A percentile compares a stretch with the other conserved stretches of the same genome.
Conservation (phyloP, 2,113 vertebrate genomes). For the Phylloscopus whistleri region DNA sequence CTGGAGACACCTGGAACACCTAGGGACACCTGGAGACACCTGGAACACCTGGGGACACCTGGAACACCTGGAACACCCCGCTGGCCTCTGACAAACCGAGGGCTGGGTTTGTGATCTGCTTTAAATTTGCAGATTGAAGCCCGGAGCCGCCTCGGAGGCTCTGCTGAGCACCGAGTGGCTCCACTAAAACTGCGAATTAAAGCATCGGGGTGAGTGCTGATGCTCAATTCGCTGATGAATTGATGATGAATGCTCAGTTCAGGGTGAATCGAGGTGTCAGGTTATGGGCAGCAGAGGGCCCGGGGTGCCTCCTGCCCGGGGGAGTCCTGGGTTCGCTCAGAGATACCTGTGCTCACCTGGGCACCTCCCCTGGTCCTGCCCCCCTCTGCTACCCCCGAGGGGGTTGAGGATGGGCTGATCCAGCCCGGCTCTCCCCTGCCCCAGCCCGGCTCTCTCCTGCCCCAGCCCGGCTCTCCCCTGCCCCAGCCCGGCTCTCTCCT, state of each 20-base stretch:
- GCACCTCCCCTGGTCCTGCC: background rate
- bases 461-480: too few species aligned
- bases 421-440: too few species aligned
- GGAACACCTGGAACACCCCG: background rate
- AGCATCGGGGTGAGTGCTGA: too few species aligned
- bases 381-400: too few species aligned
- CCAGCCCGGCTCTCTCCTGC: too few species aligned
- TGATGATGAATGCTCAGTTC: too few species aligned
- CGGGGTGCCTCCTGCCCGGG: fast-evolving
- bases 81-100: background rate
- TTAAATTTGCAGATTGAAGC: background rate
- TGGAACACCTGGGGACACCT: too few species aligned
- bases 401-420: background rate
- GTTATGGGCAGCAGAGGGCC: background rate
- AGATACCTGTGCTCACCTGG: background rate
- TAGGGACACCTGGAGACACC: too few species aligned
- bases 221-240: too few species aligned
- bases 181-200: background rate
- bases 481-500: too few species aligned
- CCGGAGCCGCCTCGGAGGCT: background rate
- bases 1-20: background rate
- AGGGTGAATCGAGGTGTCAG: too few species aligned
- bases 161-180: background rate
- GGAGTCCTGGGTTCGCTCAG: background rate
- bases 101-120: fast-evolving